phyloP scores from a whole-genome alignment of 2,113 vertebrate genomes.

The Silurus glanis region DNA sequence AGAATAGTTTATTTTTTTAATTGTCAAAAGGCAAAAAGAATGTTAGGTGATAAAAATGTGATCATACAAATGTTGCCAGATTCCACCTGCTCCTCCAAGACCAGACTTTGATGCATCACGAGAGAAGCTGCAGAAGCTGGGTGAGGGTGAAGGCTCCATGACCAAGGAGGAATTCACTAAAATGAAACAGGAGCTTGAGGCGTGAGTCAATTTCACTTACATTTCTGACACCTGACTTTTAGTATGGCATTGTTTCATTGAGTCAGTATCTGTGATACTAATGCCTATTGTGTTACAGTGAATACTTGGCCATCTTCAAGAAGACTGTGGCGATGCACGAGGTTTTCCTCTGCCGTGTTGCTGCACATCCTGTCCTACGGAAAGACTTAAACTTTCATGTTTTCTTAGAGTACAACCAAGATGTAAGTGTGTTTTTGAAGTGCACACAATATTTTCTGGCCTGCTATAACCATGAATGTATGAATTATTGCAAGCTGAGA shows the following conservation, averaged over 20 bases:
- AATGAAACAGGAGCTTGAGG: slow-evolving; percentile 99
- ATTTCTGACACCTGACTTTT: neutral
- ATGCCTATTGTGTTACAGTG: slow-evolving; percentile 73
- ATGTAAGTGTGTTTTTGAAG: slow-evolving; percentile 79
- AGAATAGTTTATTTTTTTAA: too few species aligned
- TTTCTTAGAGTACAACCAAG: slow-evolving; percentile 99
- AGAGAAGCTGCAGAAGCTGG: slow-evolving; percentile 97
- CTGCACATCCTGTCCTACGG: slow-evolving; percentile 94
- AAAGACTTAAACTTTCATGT: slow-evolving; percentile 99
- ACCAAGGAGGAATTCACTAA: slow-evolving; percentile 99
- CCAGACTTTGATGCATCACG: slow-evolving; percentile 98
- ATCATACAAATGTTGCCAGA: slow-evolving; percentile 67
- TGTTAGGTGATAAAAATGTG: neutral
- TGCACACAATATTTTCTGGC: neutral
- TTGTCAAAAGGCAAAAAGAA: slow-evolving; percentile 7
- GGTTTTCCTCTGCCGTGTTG: slow-evolving; percentile 96
- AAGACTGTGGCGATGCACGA: slow-evolving; percentile 99
- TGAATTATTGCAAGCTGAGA: neutral
- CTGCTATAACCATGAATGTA: neutral
- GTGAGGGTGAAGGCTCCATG: slow-evolving; percentile 98
- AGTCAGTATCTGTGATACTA: neutral
- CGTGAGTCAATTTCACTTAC: slow-evolving; percentile 74
- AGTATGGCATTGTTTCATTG: neutral
- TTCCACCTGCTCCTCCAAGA: slow-evolving; percentile 93
- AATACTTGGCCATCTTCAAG: slow-evolving; percentile 99